phyloP scores from a whole-genome alignment of 2,888 invertebrate genomes.

The Selenia dentaria region DNA sequence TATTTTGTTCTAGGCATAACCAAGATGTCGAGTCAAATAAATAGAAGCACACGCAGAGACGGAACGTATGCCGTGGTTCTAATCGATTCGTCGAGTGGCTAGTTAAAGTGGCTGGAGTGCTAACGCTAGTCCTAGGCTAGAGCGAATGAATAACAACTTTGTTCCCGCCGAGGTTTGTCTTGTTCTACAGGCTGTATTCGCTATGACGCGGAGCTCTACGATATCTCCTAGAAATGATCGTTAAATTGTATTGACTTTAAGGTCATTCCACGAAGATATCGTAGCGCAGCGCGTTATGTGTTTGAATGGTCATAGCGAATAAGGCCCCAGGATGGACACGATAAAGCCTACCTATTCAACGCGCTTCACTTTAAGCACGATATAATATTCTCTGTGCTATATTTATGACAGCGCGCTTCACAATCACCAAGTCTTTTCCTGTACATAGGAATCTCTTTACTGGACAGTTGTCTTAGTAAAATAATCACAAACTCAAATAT shows the following conservation, averaged over 20 bases:
- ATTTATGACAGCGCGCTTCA: conserved; percentile 44
- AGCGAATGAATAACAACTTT: conserved; percentile 63
- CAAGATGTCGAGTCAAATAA: too few relatives aligned
- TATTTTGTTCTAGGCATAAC: too few relatives aligned
- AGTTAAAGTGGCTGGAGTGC: not conserved
- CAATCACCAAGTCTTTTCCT: conserved; percentile 56
- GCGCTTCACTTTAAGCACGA: conserved; percentile 49
- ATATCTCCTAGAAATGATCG: too few relatives aligned
- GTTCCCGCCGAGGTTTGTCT: conserved; percentile 65
- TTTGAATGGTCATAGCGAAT: too few relatives aligned
- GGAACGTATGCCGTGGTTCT: not conserved
- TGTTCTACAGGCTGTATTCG: conserved; percentile 45
- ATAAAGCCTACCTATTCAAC: conserved; percentile 42
- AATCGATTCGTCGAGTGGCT: not conserved
- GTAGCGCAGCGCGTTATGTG: too few relatives aligned
- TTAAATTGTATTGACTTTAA: too few relatives aligned
- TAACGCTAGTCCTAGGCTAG: conserved; percentile 55
- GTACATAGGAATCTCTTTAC: conserved; percentile 58
- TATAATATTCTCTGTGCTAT: conserved; percentile 37
- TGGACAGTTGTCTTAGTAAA: conserved; percentile 49
- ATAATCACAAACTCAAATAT: conserved; percentile 46
- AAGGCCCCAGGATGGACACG: too few relatives aligned
- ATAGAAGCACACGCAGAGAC: not conserved
- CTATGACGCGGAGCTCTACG: too few relatives aligned
- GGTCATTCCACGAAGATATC: too few relatives aligned